Conservation (phyloP, 2,797 vertebrate species). For the Acropternis orthonyx region DNA sequence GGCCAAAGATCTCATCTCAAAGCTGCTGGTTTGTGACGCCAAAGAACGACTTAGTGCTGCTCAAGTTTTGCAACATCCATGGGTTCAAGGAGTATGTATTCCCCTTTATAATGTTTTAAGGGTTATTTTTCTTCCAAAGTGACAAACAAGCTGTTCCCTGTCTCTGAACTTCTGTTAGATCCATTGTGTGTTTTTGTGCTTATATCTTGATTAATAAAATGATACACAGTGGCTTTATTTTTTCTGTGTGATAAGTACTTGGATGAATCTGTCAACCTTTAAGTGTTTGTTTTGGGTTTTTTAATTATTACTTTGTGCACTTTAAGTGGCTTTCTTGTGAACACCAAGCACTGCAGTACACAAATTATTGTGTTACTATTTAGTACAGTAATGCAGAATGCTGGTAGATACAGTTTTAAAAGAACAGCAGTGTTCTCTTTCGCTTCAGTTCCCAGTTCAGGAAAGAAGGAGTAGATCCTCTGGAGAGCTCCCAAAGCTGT, state of each 20-base stretch:
- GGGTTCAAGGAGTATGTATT: conserved; percentile 91
- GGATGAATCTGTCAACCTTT: neutral
- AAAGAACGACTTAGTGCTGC: conserved; percentile 81
- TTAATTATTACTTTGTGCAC: conserved; percentile 26
- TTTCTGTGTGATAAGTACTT: conserved; percentile 1
- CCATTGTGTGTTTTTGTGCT: neutral
- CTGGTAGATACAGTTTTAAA: neutral
- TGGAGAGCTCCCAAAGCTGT: neutral
- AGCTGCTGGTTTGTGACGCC: conserved; percentile 79
- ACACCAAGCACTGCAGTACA: neutral
- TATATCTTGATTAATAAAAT: conserved; percentile 20
- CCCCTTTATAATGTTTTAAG: neutral
- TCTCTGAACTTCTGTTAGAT: neutral
- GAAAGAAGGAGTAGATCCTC: neutral
- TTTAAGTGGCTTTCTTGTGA: conserved; percentile 25
- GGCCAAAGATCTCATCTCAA: conserved; percentile 84
- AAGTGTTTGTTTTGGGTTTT: neutral
- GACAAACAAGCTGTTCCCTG: neutral
- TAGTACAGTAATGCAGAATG: neutral
- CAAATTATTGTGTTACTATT: neutral
- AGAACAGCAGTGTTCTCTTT: neutral
- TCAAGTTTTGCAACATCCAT: conserved; percentile 87
- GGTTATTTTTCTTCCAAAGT: neutral
- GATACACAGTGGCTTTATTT: neutral
- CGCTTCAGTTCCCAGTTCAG: neutral